Conservation (phyloP, 1,140 invertebrate genomes). For the Drosophila pandora region DNA sequence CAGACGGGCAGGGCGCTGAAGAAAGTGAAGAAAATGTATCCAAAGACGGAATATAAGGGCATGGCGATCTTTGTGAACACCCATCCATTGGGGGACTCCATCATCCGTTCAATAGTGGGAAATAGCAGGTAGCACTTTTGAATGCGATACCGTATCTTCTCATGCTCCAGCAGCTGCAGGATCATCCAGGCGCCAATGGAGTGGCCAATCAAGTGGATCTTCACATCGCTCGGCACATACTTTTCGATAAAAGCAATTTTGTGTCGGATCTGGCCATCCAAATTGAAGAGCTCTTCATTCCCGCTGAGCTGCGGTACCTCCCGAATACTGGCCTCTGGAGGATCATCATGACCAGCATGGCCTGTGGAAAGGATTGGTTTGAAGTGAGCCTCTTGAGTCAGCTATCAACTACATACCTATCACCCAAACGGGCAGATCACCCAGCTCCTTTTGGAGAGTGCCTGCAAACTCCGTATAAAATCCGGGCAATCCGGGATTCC, state of each 20-base stretch:
- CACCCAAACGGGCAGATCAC: constrained; percentile 89
- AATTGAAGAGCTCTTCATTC: constrained; percentile 86
- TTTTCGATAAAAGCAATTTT: constrained; percentile 90
- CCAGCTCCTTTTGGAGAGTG: constrained; percentile 85
- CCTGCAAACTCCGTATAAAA: constrained; percentile 90
- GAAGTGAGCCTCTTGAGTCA: constrained; percentile 60
- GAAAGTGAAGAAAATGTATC: constrained; percentile 71
- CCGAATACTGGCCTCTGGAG: constrained; percentile 82
- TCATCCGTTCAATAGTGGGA: constrained; percentile 92
- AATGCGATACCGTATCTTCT: constrained; percentile 84
- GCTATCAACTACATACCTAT: constrained; percentile 62
- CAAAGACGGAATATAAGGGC: constrained; percentile 70
- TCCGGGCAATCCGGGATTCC: constrained; percentile 89
- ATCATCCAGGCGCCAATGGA: constrained; percentile 93
- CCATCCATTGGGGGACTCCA: constrained; percentile 88
- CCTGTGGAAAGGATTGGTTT: constrained; percentile 71
- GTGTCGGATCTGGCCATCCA: constrained; percentile 92
- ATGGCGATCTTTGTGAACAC: constrained; percentile 84
- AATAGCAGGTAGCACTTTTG: constrained; percentile 89
- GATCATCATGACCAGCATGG: constrained; percentile 89
- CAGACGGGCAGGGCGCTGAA: constrained; percentile 85
- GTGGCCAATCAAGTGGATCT: constrained; percentile 91
- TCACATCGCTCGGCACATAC: constrained; percentile 88
- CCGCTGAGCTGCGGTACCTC: constrained; percentile 84
- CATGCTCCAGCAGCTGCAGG: constrained; percentile 88